A percentile compares a stretch with the other conserved stretches of the same genome.
Conservation (phyloP, 2,113 vertebrate genomes). For the Progne subis region DNA sequence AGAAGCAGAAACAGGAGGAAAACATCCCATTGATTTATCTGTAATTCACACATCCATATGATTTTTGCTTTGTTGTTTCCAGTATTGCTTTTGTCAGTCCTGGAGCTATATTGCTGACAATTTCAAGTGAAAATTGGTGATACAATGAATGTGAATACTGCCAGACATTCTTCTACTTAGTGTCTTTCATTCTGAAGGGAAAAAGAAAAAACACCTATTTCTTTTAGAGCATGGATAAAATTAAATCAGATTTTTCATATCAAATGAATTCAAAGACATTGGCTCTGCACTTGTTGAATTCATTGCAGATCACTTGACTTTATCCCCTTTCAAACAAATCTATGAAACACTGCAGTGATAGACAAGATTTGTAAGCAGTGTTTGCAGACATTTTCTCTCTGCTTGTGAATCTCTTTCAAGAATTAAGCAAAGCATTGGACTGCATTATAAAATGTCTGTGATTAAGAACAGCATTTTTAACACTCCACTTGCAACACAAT, state of each 20-base stretch:
- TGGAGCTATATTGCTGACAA: neutral
- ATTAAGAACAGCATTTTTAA: neutral
- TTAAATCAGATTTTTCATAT: neutral
- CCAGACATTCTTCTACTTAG: neutral
- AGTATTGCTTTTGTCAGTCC: neutral
- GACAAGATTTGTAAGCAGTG: neutral
- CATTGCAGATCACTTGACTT: constrained; percentile 6
- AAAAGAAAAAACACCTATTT: neutral
- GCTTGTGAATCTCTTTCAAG: neutral
- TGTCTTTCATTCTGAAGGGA: neutral
- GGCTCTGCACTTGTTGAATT: neutral
- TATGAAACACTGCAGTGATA: neutral
- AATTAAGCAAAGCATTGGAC: neutral
- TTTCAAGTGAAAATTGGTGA: neutral
- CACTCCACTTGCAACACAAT: neutral
- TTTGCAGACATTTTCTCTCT: neutral
- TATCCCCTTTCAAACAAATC: neutral
- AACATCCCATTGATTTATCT: neutral
- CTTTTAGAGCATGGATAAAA: neutral
- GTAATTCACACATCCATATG: neutral
- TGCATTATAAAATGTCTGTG: neutral
- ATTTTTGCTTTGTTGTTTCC: neutral
- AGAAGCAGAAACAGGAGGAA: neutral
- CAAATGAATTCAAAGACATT: neutral
- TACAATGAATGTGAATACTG: neutral